Evolutionary conservation across 1,140 invertebrate species (phyloP), one percentile per base, ranked within the genome.

Genomic region (Aphaenogaster ashmeadi): DNA sequence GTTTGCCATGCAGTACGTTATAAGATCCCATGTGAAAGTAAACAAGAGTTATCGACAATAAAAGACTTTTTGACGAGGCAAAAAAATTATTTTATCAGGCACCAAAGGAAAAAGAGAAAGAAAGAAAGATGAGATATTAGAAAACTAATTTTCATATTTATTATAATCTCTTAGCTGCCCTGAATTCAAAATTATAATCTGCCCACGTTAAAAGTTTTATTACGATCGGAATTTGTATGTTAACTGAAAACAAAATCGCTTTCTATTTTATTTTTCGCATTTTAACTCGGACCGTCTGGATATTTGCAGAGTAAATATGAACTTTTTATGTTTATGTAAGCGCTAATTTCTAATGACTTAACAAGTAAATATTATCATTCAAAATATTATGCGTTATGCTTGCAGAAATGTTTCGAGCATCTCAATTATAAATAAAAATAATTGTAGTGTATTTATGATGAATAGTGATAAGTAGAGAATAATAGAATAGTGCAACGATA

Each of bases 1-100:
- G 33, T 84, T 84, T 84, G 69, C 44, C n/a, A n/a, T 84, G 69
- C 44, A 50, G n/a, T 84, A 75, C 11, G 41, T 75, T n/a, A 84
- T 60, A 60, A 60, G 69, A 84, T 47, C 13, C 18, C 38, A 27
- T 36, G 33, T 21, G n/a, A 38, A 60, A 47, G 33, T 36, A n/a
- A 75, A 60, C 52, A 36, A 75, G 5, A 36, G 6, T 56, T 72
- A 74, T 36, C n/a, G 18, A 4, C 66, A 58, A 56, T 15, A 71
- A 58, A 13, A 50, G 21, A 56, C 0, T 21, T 47, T 74, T 15
- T 47, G 18, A 21, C 38, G 0, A 54, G 38, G 6, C 33, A 7
- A 47, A 13, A 81, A 33, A 50, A 75, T 62, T 15, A 75, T 60
- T 74, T 84, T 50, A 21, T 21, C 11, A 4, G 11, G 7, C 7